Base-by-base conservation (phyloP, 2,888 invertebrate species). In the Drosophila formosana region DNA sequence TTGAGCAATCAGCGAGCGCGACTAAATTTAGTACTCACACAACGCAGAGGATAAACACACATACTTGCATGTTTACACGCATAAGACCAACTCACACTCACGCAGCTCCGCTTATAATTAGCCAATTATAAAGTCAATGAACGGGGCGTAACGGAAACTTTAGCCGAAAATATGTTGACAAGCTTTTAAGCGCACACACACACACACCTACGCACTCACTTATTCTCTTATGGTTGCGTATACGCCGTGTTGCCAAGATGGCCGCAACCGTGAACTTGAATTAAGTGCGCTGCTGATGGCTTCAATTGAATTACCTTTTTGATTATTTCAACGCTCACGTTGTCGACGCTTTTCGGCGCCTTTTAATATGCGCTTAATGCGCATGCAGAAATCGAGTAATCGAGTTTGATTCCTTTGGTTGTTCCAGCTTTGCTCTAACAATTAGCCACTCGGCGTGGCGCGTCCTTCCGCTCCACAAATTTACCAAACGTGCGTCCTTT, bases 71-170 rank as follows among this genome's bases (percentile, higher is more conserved):
- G 6, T 6, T 26, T 13, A 8, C 11, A 11, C 3, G 39, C 8
- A 26, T 4, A 28, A 34, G 34, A 9, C 11, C 3, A 32, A 25
- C 7, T 9, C 13, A 8, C 18, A 49, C 37, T 18, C 32, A 30
- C 25, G 9, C 32, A 11, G 37, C 51, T 30, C 28, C 11, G 45
- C 53, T 46, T 65, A 51, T 52, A 49, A 66, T 55, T 49, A 46
- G 46, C 50, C 57, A 39, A 80, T 86, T 82, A 67, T 41, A 62
- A 70, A 86, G 87, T 70, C 83, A 80, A 82, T 63, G 67, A 62
- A 79, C 72, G 77, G 9, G 11, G 23, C 25, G 2, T 43, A 68
- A 25, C 49, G n/a, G 28, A 62, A 62, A 45, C 30, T 47, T 46
- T 26, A 32, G 28, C 32, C 37, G 28, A 62, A 72, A 55, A 58